Conservation (phyloP, 2,797 vertebrate species). For the Neopelma chrysocephalum region DNA sequence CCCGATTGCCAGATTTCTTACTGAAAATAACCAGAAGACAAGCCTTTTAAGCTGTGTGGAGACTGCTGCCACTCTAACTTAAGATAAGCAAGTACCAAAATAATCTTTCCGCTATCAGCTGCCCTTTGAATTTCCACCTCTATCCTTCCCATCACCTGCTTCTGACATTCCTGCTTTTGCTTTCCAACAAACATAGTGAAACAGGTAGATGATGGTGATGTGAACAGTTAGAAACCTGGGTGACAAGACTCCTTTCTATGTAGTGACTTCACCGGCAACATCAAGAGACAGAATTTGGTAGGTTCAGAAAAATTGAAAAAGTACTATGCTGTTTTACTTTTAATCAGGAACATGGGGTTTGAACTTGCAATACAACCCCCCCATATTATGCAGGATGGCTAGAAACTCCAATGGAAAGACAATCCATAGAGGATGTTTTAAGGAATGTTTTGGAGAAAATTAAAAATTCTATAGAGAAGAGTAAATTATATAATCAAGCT, state of each 20-base stretch:
- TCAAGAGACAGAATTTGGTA: not conserved
- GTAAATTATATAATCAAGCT: not conserved
- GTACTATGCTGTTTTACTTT: not conserved
- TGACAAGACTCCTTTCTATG: fast-evolving
- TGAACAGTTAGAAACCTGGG: not conserved
- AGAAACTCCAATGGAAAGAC: not conserved
- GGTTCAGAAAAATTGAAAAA: not conserved
- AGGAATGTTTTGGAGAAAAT: not conserved
- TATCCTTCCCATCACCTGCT: not conserved
- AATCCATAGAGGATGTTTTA: not conserved
- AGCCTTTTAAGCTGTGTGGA: not conserved
- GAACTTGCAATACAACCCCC: not conserved
- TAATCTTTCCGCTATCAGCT: not conserved
- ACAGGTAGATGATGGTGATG: not conserved
- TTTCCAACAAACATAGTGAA: not conserved
- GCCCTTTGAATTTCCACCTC: not conserved
- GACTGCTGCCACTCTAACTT: not conserved
- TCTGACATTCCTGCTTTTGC: not conserved
- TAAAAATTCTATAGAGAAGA: not conserved
- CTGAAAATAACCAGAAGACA: not conserved
- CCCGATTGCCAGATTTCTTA: not conserved
- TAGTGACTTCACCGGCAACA: not conserved
- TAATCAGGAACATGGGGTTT: fast-evolving
- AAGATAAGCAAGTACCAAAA: not conserved
- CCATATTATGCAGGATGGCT: not conserved